Evolutionary conservation across 2,113 vertebrate genomes (phyloP).

Genomic region (Pristiophorus japonicus): DNA sequence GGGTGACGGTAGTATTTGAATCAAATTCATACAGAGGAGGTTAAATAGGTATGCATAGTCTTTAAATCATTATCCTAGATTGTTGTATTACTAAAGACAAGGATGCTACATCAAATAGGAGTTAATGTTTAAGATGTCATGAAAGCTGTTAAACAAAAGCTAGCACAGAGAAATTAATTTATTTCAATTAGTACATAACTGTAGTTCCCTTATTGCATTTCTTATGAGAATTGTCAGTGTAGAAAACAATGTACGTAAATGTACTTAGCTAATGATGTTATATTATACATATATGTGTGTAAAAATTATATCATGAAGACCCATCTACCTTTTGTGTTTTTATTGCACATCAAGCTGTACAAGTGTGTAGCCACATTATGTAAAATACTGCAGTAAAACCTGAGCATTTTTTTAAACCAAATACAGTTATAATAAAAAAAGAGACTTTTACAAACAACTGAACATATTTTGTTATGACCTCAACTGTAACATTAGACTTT

Average conservation of each 20-base stretch:
- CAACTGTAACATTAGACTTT: conserved; percentile 32
- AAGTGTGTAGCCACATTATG: conserved; percentile 50
- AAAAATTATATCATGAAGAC: conserved; percentile 54
- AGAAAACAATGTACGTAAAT: neutral
- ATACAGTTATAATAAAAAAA: conserved; percentile 36
- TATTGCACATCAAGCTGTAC: conserved; percentile 79
- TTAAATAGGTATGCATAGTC: neutral
- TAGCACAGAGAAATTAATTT: neutral
- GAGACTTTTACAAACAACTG: conserved; percentile 27
- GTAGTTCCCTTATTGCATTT: neutral
- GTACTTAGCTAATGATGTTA: neutral
- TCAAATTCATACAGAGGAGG: neutral
- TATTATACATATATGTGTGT: neutral
- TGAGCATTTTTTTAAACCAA: conserved; percentile 59
- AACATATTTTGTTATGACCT: conserved; percentile 32
- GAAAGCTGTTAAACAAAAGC: neutral
- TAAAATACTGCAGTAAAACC: conserved; percentile 65
- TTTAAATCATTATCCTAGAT: neutral
- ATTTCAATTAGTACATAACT: neutral
- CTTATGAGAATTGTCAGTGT: neutral
- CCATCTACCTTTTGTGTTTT: conserved; percentile 68
- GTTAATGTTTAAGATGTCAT: conserved; percentile 3
- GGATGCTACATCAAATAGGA: neutral
- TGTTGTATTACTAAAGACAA: neutral
- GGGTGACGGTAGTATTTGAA: neutral